A percentile compares a stretch with the other conserved stretches of the same genome.
Conservation (phyloP, 2,113 vertebrate genomes). For the Peromyscus maniculatus region DNA sequence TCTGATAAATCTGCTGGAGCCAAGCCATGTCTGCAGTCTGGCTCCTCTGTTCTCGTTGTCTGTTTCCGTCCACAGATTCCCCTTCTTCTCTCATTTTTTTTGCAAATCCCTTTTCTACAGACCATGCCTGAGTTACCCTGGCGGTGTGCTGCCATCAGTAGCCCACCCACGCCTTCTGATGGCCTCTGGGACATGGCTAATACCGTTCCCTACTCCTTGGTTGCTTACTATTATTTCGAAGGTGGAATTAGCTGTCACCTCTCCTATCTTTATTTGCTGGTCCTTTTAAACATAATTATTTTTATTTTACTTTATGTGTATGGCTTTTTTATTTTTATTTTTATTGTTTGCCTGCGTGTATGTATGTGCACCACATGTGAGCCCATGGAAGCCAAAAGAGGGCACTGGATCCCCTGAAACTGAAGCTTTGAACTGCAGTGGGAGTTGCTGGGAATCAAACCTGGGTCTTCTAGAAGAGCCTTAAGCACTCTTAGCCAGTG, state of each 20-base stretch:
- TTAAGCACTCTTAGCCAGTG: not conserved
- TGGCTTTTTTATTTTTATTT: not conserved
- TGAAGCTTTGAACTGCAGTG: not conserved
- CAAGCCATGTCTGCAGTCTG: not conserved
- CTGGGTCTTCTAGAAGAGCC: not conserved
- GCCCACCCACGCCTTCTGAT: not conserved
- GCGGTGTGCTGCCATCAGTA: not conserved
- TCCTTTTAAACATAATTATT: not conserved
- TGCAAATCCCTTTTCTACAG: not conserved
- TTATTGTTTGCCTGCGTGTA: not conserved
- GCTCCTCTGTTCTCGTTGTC: not conserved
- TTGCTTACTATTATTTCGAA: not conserved
- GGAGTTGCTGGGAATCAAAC: not conserved
- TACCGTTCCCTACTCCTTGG: not conserved
- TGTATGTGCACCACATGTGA: not conserved
- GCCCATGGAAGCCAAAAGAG: not conserved
- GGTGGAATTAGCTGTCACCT: not conserved
- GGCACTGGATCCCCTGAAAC: not conserved
- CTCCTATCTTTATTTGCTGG: not conserved
- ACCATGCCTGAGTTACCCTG: not conserved
- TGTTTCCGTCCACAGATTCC: not conserved
- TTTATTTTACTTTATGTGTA: not conserved
- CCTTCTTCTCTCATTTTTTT: constrained; percentile 31
- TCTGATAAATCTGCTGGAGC: not conserved
- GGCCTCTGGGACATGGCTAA: not conserved